phyloP scores from a whole-genome alignment of 2,797 vertebrate species.

The Clarias laeviceps region DNA sequence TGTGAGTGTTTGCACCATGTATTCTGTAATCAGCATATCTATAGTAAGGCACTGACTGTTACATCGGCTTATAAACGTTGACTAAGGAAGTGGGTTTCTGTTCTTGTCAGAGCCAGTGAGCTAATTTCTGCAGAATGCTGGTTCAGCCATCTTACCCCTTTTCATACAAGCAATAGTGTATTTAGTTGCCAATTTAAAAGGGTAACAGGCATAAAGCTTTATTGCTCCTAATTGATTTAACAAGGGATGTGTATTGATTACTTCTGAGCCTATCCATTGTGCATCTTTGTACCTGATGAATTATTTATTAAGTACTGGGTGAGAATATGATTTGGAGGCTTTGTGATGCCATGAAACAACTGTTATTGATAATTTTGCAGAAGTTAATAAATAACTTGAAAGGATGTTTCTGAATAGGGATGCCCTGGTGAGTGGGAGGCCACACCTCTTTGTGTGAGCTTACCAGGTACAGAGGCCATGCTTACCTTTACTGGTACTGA shows the following conservation, averaged over 20 bases:
- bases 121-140: not conserved
- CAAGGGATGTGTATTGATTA: not conserved
- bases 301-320: not conserved
- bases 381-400: not conserved
- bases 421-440: not conserved
- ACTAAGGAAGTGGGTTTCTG: not conserved
- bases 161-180: not conserved
- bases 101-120: not conserved
- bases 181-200: not conserved
- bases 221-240: not conserved
- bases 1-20: not conserved
- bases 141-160: not conserved
- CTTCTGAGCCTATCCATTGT: not conserved
- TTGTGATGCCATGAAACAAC: not conserved
- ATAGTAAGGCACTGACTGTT: not conserved
- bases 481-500: not conserved
- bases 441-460: no score
- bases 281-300: not conserved
- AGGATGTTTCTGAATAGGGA: not conserved
- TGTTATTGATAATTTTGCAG: not conserved
- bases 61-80: not conserved
- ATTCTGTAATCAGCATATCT: constrained; percentile 5
- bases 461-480: not conserved
- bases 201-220: not conserved
- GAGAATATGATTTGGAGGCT: not conserved